Percentiles rank a stretch among this genome's conserved stretches.
Evolutionary conservation across 2,113 vertebrate species (phyloP).

Genomic region (Hyaena hyaena): DNA sequence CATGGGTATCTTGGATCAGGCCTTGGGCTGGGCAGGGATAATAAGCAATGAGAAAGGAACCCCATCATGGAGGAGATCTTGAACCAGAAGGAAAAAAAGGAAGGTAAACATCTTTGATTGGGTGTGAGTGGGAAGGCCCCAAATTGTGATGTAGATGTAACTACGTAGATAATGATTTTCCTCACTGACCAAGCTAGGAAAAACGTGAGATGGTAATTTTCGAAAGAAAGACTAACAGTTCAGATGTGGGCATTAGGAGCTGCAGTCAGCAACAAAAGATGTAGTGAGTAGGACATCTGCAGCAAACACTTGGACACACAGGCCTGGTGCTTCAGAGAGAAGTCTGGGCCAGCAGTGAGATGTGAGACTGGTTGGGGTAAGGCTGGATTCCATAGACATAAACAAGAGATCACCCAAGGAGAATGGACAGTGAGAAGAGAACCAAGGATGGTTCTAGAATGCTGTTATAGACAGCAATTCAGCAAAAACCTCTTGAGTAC

Average conservation of each 20-base stretch:
- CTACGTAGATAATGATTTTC: constrained; percentile 13
- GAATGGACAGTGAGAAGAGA: background rate
- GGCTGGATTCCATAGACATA: background rate
- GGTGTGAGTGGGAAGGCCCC: background rate
- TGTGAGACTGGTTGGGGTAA: background rate
- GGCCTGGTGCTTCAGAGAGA: background rate
- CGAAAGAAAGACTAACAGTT: background rate
- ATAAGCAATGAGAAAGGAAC: constrained; percentile 32
- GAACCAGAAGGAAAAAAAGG: constrained; percentile 12
- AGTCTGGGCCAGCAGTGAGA: background rate
- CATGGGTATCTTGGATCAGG: constrained; percentile 5
- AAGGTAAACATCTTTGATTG: background rate
- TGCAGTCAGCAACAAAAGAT: background rate
- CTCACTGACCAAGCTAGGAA: background rate
- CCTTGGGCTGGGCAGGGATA: constrained; percentile 30
- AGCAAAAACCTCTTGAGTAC: background rate
- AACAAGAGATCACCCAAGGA: background rate
- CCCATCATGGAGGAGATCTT: constrained; percentile 30
- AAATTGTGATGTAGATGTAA: background rate
- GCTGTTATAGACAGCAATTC: background rate
- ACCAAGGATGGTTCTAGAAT: background rate
- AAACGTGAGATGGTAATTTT: background rate
- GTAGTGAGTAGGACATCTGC: background rate
- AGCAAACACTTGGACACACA: background rate
- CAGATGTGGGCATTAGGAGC: background rate